Evolutionary conservation across 2,888 invertebrate species (phyloP), one percentile per base, ranked within the genome.

Genomic region (Catocala nupta): DNA sequence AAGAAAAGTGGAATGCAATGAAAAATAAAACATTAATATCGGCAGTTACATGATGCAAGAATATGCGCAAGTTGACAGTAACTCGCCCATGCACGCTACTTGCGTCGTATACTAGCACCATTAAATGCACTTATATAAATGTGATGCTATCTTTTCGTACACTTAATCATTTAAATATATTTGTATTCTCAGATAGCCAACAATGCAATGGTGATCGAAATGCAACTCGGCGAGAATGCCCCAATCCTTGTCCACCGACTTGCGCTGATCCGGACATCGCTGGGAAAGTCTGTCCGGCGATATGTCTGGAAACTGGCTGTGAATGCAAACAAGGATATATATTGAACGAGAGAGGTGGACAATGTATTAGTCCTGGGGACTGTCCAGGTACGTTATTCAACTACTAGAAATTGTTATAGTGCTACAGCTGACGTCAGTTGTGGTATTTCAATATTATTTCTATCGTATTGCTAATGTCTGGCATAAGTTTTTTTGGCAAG

Each of bases 281-380:
- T 4, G 57, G 57, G n/a, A 63, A 65, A 55, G 50, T 56, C 16
- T 43, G 55, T 7, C 34, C 44, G 8, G n/a, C 42, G 5, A n/a
- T 44, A 36, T 43, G 63, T 12, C 10, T 33, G 4, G 53, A 59
- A 25, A 61, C 65, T 11, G 72, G 77, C 8, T 78, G 81, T 55
- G 63, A 63, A 53, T 82, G 81, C 49, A 55, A 69, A 36, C 16
- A 58, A 1, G 81, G 81, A 0, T 78, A 68, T 12, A 61, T 82
- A 11, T 48, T 79, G 25, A 57, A 47, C 11, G 59, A 77, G 25
- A 48, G 51, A 8, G 61, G 64, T 39, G 80, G 78, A 5, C 68
- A 75, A 54, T 84, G 83, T 65, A 78, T 83, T 58, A 55, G 65
- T 33, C 76, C 81, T 11, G 67, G 81, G 5, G 68, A 83, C 6